Evolutionary conservation across 2,797 vertebrate species (phyloP), one percentile per base, ranked within the genome.

Genomic region (Pangasius sanitwongsei): DNA sequence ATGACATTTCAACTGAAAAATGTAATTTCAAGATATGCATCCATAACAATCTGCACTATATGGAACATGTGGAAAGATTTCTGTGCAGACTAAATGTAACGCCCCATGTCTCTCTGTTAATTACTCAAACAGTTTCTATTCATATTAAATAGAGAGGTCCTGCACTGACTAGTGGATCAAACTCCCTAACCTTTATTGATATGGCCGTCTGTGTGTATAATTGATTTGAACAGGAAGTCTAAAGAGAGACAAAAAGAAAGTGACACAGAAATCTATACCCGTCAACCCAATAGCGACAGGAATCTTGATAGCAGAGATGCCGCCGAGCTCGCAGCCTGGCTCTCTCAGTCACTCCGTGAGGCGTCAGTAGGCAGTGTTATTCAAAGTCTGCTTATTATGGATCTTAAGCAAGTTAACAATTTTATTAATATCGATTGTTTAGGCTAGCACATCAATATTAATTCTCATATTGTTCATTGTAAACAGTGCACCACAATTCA

Each of bases 141-240:
- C 48, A 20, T 69, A 69, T 69, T 23, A 25, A 34, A 53, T 85
- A 53, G 7, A 84, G 7, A 1, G 75, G 4, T 91, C 90, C 93
- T 91, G 92, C 92, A 96, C 95, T 94, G 94, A 96, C 94, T 94
- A 91, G 86, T 89, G 92, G 92, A 94, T 95, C 93, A 93, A 93
- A 93, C 88, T 85, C 91, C 93, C 93, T 94, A 94, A 95, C 93
- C 93, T 94, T 92, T 94, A 95, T 96, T 94, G 95, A 96, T 96
- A 95, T 81, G 91, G 92, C 91, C 57, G 69, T 89, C 74, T 59
- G 92, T 91, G 92, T 94, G 91, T 83, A 65, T 84, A 94, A 96
- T 96, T 95, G 95, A 96, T 96, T 93, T 91, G 91, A 94, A 89
- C 93, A 91, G 86, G 89, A 90, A 89, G 77, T 87, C 89, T 91